phyloP scores from a whole-genome alignment of 2,797 vertebrate species.

The Manis javanica region DNA sequence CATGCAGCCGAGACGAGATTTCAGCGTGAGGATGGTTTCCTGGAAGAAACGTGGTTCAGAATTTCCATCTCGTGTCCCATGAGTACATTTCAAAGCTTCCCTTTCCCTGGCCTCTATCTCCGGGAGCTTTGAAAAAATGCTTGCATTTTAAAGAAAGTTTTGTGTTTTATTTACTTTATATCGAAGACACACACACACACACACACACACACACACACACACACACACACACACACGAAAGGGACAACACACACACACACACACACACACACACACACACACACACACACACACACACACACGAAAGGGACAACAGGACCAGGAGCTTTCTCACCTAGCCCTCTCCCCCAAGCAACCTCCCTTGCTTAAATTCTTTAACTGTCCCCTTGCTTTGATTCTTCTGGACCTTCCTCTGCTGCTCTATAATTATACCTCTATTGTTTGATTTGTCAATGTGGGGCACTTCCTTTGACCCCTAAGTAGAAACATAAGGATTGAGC shows the following conservation, averaged over 20 bases:
- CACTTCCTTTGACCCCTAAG: not conserved
- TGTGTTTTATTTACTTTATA: not conserved
- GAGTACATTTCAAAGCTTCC: not conserved
- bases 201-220: not conserved
- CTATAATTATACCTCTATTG: not conserved
- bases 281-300: not conserved
- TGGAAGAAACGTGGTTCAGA: not conserved
- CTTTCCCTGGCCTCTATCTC: not conserved
- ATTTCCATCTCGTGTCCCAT: not conserved
- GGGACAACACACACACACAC: not conserved
- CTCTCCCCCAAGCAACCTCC: not conserved
- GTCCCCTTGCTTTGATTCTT: not conserved
- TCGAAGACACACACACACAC: not conserved
- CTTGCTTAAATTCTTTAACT: not conserved
- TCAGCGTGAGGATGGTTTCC: not conserved
- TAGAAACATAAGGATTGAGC: not conserved
- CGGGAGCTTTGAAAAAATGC: not conserved
- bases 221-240: no score
- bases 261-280: not conserved
- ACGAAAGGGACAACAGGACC: not conserved
- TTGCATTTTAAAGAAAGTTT: conserved; percentile 4
- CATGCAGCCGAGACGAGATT: not conserved
- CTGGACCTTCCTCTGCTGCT: no score
- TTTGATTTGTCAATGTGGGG: not conserved
- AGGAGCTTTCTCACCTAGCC: not conserved